phyloP scores from a whole-genome alignment of 2,888 invertebrate genomes.

The Eupithecia centaureata region DNA sequence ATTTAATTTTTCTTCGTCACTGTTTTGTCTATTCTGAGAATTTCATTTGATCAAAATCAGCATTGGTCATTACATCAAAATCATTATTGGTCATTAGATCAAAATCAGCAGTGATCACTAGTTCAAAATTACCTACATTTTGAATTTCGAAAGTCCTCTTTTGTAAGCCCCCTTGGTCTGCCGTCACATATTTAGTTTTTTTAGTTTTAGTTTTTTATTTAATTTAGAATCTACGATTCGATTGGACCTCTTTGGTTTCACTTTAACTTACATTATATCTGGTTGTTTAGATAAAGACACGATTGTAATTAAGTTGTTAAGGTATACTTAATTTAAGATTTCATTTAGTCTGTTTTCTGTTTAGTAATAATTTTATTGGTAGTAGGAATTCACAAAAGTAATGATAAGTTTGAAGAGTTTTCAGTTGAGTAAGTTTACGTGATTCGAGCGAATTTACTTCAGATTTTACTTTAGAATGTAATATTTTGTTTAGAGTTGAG shows the following conservation, averaged over 20 bases:
- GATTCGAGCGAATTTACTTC: conserved; percentile 1
- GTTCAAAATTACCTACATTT: no score
- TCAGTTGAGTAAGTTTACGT: not conserved
- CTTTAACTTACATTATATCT: not conserved
- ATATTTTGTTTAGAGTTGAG: not conserved
- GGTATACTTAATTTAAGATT: conserved; percentile 9
- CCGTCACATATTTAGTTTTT: not conserved
- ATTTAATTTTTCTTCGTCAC: no score
- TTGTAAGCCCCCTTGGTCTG: not conserved
- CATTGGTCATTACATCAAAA: not conserved
- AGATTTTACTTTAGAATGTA: not conserved
- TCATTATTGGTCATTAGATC: not conserved
- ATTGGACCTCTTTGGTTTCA: not conserved
- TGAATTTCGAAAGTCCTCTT: not conserved
- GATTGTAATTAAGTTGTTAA: conserved; percentile 18
- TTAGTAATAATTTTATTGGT: not conserved
- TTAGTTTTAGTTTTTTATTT: not conserved
- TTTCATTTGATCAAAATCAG: not conserved
- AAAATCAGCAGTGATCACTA: not conserved
- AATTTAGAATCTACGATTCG: not conserved
- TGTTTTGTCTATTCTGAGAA: no score
- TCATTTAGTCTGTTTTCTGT: not conserved
- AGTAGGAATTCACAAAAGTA: not conserved
- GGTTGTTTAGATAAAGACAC: conserved; percentile 34
- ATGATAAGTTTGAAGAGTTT: not conserved